Evolutionary conservation across 2,888 invertebrate species (phyloP).

Genomic region (Ophion slaviceki): DNA sequence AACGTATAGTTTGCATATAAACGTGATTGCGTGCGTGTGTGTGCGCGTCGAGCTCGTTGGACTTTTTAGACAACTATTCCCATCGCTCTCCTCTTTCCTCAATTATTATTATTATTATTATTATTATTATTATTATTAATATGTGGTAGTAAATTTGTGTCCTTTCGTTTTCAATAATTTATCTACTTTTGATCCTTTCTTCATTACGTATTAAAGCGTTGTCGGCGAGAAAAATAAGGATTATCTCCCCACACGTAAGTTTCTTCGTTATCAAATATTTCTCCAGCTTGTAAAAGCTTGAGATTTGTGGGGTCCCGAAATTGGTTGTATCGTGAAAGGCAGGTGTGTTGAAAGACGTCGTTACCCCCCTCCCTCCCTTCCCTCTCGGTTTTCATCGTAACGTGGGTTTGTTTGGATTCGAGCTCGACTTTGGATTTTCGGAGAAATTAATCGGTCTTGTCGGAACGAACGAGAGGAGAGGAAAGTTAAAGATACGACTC

Average conservation of each 20-base stretch:
- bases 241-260: conserved; percentile 26
- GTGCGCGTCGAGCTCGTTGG: conserved; percentile 36
- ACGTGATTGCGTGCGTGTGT: conserved; percentile 19
- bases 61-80: conserved; percentile 39
- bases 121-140: conserved; percentile 32
- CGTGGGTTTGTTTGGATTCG: conserved; percentile 40
- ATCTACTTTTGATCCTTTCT: conserved; percentile 62
- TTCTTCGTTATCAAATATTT: conserved; percentile 17
- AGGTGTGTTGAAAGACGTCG: conserved; percentile 59
- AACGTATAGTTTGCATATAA: conserved; percentile 25
- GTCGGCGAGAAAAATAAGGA: conserved; percentile 44
- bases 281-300: conserved; percentile 40
- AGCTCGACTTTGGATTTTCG: conserved; percentile 38
- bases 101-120: neutral
- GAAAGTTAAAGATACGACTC: conserved; percentile 91
- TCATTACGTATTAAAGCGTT: conserved; percentile 41
- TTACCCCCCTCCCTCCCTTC: neutral
- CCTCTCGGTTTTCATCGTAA: conserved; percentile 6
- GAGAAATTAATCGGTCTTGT: conserved; percentile 21
- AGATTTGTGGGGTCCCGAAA: conserved; percentile 59
- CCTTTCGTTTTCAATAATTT: conserved; percentile 35
- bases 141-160: conserved; percentile 30
- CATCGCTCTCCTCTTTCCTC: neutral
- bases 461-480: conserved; percentile 15
- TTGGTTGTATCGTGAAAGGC: conserved; percentile 49